Evolutionary conservation across 1,140 invertebrate genomes (phyloP).

Genomic region (Maniola jurtina): DNA sequence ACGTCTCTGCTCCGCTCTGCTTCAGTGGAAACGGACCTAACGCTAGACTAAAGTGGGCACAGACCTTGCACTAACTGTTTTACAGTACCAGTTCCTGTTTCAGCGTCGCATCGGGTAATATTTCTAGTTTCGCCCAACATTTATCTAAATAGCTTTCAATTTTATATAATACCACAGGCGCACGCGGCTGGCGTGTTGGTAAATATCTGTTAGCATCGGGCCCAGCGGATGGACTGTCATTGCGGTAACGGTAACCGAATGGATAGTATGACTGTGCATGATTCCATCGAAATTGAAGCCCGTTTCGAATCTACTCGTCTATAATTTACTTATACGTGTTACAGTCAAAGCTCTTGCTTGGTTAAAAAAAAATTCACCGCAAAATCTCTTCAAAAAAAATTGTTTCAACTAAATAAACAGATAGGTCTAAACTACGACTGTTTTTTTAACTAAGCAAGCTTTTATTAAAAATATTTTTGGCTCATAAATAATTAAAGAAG

Average conservation of each 20-base stretch:
- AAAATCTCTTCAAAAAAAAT: too few relatives aligned
- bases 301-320: conserved; percentile 38
- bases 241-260: conserved; percentile 64
- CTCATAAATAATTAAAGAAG: too few relatives aligned
- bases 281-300: conserved; percentile 62
- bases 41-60: too few relatives aligned
- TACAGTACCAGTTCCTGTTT: background rate
- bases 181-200: conserved; percentile 26
- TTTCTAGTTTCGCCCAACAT: conserved; percentile 15
- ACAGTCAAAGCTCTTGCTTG: background rate
- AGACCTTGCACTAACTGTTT: conserved; percentile 1
- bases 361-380: too few relatives aligned
- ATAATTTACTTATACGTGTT: conserved; percentile 44
- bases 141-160: conserved; percentile 26
- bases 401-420: too few relatives aligned
- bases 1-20: too few relatives aligned
- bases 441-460: too few relatives aligned
- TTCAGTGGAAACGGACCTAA: too few relatives aligned
- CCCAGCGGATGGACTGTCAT: conserved; percentile 47
- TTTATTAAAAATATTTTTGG: too few relatives aligned
- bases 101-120: background rate
- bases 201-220: conserved; percentile 26
- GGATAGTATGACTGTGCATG: conserved; percentile 68
- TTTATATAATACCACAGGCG: conserved; percentile 27
- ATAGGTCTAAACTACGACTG: too few relatives aligned